phyloP scores from a whole-genome alignment of 2,113 vertebrate species.

The Scomber scombrus region DNA sequence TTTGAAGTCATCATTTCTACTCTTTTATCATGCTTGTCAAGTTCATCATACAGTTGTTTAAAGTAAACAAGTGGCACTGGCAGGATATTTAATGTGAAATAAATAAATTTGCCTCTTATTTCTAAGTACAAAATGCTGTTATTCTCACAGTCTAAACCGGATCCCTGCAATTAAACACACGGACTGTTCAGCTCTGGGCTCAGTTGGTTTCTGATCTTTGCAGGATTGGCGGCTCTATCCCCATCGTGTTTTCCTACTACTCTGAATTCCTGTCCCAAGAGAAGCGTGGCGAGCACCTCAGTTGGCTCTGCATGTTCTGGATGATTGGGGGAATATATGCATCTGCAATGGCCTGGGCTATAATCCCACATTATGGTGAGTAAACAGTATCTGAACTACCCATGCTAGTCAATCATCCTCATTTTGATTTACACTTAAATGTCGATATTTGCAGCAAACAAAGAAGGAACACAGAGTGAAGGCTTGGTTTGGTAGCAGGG shows the following conservation, averaged over 20 bases:
- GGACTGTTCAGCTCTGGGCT: constrained; percentile 5
- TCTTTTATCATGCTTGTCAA: too few relatives aligned
- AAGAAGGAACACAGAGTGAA: too few relatives aligned
- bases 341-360: constrained; percentile 98
- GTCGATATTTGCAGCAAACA: background rate
- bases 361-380: constrained; percentile 98
- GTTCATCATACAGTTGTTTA: background rate
- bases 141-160: background rate
- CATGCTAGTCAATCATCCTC: background rate
- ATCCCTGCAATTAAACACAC: background rate
- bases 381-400: background rate
- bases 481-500: background rate
- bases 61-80: background rate
- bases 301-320: constrained; percentile 99
- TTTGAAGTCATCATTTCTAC: background rate
- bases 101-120: background rate
- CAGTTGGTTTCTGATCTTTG: constrained; percentile 30
- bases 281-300: constrained; percentile 96
- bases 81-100: background rate
- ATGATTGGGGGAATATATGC: constrained; percentile 99
- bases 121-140: background rate
- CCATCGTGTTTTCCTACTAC: constrained; percentile 98
- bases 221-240: constrained; percentile 97
- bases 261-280: constrained; percentile 98
- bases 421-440: background rate